Conservation (phyloP, 2,888 invertebrate genomes). For the Ganaspis brasiliensis region DNA sequence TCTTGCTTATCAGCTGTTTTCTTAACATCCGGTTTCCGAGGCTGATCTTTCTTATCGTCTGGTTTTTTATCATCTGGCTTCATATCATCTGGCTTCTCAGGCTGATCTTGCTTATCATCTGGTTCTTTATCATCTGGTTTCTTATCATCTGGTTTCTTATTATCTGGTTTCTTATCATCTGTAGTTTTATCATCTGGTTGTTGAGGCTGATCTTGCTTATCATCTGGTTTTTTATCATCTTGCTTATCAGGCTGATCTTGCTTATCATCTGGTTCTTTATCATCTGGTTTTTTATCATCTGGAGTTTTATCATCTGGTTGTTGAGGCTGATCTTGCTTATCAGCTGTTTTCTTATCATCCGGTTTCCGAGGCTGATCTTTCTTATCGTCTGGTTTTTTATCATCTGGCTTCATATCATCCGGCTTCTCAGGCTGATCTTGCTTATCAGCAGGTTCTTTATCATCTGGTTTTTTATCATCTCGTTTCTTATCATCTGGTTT, state of each 20-base stretch:
- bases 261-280: too few species aligned
- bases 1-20: too few species aligned
- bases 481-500: conserved; percentile 11
- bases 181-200: not conserved
- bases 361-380: too few species aligned
- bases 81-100: not conserved
- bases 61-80: conserved; percentile 4
- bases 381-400: conserved; percentile 18
- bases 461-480: not conserved
- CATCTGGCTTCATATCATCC: not conserved
- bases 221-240: not conserved
- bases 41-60: not conserved
- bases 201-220: not conserved
- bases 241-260: too few species aligned
- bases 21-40: not conserved
- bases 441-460: not conserved
- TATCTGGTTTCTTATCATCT: not conserved
- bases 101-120: conserved; percentile 16
- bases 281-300: too few species aligned
- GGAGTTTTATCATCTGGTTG: too few species aligned
- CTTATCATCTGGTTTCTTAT: not conserved
- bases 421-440: not conserved
- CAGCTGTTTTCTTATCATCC: too few species aligned
- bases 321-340: too few species aligned
- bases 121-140: conserved; percentile 3